Conservation (phyloP, 2,888 invertebrate species). For the Melinaea marsaeus region DNA sequence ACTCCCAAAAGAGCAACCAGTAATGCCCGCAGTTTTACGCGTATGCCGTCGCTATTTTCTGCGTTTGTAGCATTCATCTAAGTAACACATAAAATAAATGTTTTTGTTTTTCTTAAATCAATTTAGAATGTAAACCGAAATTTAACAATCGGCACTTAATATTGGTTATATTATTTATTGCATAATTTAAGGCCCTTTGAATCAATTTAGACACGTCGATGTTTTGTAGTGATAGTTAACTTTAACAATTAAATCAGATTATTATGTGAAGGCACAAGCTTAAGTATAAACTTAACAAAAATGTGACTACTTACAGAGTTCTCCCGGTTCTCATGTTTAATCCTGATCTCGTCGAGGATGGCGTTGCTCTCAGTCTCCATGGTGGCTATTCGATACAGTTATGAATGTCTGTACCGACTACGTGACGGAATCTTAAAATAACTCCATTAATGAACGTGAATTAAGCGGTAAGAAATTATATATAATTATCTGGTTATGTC, state of each 20-base stretch:
- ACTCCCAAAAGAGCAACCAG: conserved; percentile 65
- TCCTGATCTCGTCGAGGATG: conserved; percentile 49
- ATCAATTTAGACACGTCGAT: too few relatives aligned
- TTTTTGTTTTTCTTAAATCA: neutral
- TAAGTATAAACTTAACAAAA: neutral
- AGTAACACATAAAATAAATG: neutral
- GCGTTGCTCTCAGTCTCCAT: conserved; percentile 61
- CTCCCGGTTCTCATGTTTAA: conserved; percentile 48
- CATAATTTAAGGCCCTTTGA: too few relatives aligned
- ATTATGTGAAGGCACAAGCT: too few relatives aligned
- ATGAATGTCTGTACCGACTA: neutral
- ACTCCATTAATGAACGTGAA: conserved; percentile 15
- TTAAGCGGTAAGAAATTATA: neutral
- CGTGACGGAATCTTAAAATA: neutral
- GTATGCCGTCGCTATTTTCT: conserved; percentile 47
- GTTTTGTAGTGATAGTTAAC: too few relatives aligned
- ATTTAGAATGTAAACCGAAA: neutral
- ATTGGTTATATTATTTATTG: too few relatives aligned
- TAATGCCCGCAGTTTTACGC: conserved; percentile 58
- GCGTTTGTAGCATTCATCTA: conserved; percentile 36
- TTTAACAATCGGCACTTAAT: too few relatives aligned
- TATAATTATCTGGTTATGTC: neutral
- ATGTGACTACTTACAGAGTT: conserved; percentile 14
- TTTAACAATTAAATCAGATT: too few relatives aligned
- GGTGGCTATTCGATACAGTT: conserved; percentile 2